Evolutionary conservation across 1,140 invertebrate genomes (phyloP).

Genomic region (Conopomorpha cramerella): DNA sequence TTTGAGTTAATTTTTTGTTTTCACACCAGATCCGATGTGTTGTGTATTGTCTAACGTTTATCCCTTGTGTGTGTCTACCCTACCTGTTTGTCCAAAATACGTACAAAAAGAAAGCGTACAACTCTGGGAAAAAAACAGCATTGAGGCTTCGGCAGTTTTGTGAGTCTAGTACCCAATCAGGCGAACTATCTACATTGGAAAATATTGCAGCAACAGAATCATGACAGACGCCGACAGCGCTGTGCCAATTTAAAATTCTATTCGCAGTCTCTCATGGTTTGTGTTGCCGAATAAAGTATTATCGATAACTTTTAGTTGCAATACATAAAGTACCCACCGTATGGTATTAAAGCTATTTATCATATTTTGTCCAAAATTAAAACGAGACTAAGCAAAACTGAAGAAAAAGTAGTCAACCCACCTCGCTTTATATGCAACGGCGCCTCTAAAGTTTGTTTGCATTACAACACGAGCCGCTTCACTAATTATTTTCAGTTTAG

Average conservation of each 20-base stretch:
- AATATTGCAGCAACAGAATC: constrained; percentile 31
- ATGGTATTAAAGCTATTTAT: constrained; percentile 1
- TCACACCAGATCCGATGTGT: constrained; percentile 61
- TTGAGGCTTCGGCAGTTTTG: no score
- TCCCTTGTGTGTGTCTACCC: constrained; percentile 74
- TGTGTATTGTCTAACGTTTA: constrained; percentile 76
- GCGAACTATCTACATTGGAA: no score
- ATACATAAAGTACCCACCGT: constrained; percentile 1
- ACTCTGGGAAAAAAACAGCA: no score
- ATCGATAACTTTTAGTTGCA: no score
- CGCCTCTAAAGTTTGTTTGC: constrained; percentile 60
- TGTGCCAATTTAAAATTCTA: no score
- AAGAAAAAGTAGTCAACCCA: constrained; percentile 58
- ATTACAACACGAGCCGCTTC: constrained; percentile 60
- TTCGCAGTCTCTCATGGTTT: no score
- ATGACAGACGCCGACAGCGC: constrained; percentile 31
- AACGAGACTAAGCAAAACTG: constrained; percentile 59
- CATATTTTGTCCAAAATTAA: no score
- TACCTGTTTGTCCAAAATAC: constrained; percentile 57
- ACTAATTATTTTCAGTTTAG: constrained; percentile 57
- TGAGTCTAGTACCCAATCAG: no score
- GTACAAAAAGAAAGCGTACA: constrained; percentile 44
- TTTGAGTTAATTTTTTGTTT: constrained; percentile 21
- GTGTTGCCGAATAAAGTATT: no score
- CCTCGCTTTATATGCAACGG: constrained; percentile 61